phyloP scores from a whole-genome alignment of 2,888 invertebrate species.

The Polydrusus cervinus region DNA sequence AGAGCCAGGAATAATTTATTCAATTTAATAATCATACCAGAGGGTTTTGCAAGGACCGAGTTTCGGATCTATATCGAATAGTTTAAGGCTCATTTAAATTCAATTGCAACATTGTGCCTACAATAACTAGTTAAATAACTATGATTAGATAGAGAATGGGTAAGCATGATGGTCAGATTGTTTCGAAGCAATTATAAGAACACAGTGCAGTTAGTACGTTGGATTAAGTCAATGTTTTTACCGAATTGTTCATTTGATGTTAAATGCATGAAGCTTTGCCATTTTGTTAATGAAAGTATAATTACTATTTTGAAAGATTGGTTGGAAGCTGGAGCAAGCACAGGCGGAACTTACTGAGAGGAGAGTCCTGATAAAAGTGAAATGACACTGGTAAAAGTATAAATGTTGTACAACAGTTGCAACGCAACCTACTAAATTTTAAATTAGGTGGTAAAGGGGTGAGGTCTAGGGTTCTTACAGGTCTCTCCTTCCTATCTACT shows the following conservation, averaged over 20 bases:
- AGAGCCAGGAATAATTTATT: constrained; percentile 26
- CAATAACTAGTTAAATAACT: constrained; percentile 23
- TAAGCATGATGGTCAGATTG: not conserved
- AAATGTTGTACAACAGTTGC: too few relatives aligned
- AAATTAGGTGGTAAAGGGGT: too few relatives aligned
- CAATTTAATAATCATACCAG: constrained; percentile 27
- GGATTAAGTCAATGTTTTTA: too few relatives aligned
- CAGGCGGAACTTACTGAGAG: too few relatives aligned
- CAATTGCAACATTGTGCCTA: constrained; percentile 9
- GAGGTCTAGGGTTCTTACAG: too few relatives aligned
- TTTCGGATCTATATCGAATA: constrained; percentile 16
- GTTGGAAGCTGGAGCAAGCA: too few relatives aligned
- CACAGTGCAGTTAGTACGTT: not conserved
- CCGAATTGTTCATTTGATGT: not conserved
- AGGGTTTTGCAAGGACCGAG: constrained; percentile 7
- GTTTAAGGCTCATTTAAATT: constrained; percentile 22
- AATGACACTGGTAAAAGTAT: too few relatives aligned
- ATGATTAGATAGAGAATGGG: not conserved
- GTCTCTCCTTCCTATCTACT: too few relatives aligned
- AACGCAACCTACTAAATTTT: too few relatives aligned
- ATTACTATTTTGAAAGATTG: too few relatives aligned
- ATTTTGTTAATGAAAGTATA: too few relatives aligned
- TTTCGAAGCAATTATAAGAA: constrained; percentile 2
- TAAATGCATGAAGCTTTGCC: not conserved
- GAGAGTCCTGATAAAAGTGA: too few relatives aligned